Evolutionary conservation across 2,797 vertebrate species (phyloP).

Genomic region (Simalia tracyae): DNA sequence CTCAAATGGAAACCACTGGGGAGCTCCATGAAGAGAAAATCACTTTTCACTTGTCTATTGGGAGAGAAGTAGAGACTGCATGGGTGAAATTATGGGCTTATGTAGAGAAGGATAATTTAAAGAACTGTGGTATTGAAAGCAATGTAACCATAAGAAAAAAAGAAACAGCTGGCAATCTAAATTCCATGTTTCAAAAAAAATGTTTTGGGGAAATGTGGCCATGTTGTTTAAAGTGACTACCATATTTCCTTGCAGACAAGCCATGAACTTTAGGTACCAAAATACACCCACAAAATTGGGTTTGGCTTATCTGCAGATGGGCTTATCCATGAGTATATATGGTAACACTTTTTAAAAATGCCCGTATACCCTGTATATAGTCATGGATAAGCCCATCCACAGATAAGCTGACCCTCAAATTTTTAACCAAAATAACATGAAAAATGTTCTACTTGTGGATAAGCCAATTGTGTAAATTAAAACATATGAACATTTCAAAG

Average conservation of each 20-base stretch:
- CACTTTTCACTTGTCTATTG: constrained; percentile 26
- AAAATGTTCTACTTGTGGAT: not conserved
- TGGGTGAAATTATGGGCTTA: constrained; percentile 29
- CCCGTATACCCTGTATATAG: not conserved
- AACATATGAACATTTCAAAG: not conserved
- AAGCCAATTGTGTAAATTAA: not conserved
- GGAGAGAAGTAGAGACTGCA: constrained; percentile 4
- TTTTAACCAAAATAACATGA: not conserved
- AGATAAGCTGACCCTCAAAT: not conserved
- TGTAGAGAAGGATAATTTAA: constrained; percentile 20
- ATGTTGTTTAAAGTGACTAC: not conserved
- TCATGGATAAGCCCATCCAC: not conserved
- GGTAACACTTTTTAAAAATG: not conserved
- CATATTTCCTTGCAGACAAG: not conserved
- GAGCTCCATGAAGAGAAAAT: constrained; percentile 34
- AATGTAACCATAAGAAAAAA: not conserved
- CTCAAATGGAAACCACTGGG: constrained; percentile 37
- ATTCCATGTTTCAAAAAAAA: not conserved
- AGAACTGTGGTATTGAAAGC: constrained; percentile 1
- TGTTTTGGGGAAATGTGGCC: not conserved
- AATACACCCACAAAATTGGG: not conserved
- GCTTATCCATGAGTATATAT: not conserved
- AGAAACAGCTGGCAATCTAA: not conserved
- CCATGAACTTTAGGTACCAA: not conserved
- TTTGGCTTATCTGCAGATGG: not conserved